These are phyloP conservation scores for Hylia prasina DNA, from an alignment of 2,113 vertebrate species.

Conservation along the genomic window DNA sequence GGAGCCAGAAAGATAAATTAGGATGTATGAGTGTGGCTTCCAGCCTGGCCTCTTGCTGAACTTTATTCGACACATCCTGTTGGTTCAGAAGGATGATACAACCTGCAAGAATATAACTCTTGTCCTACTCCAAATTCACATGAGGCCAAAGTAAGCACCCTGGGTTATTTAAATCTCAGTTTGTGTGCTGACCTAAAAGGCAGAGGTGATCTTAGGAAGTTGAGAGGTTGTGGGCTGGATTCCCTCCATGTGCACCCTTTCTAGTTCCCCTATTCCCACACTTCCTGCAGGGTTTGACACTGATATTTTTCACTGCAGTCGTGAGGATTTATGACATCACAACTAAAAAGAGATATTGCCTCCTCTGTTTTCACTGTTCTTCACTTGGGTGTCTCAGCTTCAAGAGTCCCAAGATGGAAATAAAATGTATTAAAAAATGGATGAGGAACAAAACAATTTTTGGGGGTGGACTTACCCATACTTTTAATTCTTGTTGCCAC, in stretches of 20 bases:
- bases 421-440: background rate
- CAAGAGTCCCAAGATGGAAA: background rate
- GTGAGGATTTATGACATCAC: background rate
- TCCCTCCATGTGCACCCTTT: background rate
- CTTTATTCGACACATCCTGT: background rate
- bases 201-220: background rate
- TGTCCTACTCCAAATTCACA: background rate
- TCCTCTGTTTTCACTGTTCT: background rate
- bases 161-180: background rate
- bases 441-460: background rate
- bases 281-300: background rate
- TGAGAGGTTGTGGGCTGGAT: background rate
- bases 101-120: background rate
- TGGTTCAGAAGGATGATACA: background rate
- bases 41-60: background rate
- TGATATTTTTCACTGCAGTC: background rate
- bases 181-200: background rate
- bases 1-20: background rate
- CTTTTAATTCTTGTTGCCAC: background rate
- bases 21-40: background rate
- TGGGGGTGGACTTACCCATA: background rate
- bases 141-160: background rate
- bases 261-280: background rate
- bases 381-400: background rate
- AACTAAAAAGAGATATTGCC: background rate